Base-by-base conservation (phyloP, 2,888 invertebrate species). In the Cerastoderma edule region DNA sequence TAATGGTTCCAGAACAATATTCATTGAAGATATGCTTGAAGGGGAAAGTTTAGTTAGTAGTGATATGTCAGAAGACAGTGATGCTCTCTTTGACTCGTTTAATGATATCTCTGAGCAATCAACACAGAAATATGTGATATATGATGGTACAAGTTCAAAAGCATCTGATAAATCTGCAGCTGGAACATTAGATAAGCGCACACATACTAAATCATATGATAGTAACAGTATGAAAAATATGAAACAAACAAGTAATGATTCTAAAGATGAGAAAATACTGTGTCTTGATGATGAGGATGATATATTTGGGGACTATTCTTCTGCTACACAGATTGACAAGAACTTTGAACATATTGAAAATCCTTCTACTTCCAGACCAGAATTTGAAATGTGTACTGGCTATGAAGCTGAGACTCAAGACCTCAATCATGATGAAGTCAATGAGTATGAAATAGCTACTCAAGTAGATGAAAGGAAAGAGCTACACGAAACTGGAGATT, bases 221-320 rank as follows among this genome's bases (percentile, higher is more conserved):
- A n/a, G n/a, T n/a, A n/a, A n/a, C n/a, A n/a, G n/a, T n/a, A n/a
- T n/a, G n/a, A n/a, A n/a, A n/a, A n/a, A n/a, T n/a, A n/a, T n/a
- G n/a, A n/a, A n/a, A n/a, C n/a, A n/a, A n/a, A 50, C 10, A 2
- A 22, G 50, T 10, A 50, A 50, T n/a, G 27, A 50, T 10, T 10
- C 50, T 24, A 22, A 50, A 2, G 1, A 27, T 46, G 46, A 46
- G 19, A n/a, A 5, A 2, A 50, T 10, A 22, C 10, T 10, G n/a
- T n/a, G 1, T n/a, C n/a, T n/a, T 50, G 35, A 73, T 19, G 50
- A 66, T 67, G 66, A 67, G 19, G 32, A 22, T 67, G 50, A 67
- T 46, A 30, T 53, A n/a, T 53, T 67, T 10, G 27, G 53, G 10
- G 66, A 48, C n/a, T 50, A 50, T 50, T 5, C 50, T 30, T 27